Percentiles rank a stretch among this genome's conserved stretches.
These are phyloP conservation scores for Seladonia tumulorum DNA, from an alignment of 2,888 invertebrate genomes.

Conservation along the genomic window DNA sequence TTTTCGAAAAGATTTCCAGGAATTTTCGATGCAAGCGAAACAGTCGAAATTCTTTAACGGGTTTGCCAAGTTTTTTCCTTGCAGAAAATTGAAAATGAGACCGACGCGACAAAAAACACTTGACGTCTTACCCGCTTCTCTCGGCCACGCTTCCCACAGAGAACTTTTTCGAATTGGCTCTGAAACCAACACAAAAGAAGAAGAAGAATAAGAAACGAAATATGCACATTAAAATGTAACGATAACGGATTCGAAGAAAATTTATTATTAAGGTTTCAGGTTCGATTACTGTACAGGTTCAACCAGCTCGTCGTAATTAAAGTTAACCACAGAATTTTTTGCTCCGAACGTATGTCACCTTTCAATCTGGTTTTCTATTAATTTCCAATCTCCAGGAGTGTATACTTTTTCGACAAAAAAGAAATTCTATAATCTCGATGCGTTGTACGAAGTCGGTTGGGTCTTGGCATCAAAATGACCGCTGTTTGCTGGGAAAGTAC, in stretches of 20 bases:
- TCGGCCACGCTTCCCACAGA: not conserved
- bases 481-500: too few species aligned
- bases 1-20: not conserved
- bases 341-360: not conserved
- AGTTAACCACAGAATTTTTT: not conserved
- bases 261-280: slow-evolving; percentile 11
- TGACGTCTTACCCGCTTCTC: slow-evolving; percentile 9
- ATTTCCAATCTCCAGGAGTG: not conserved
- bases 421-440: not conserved
- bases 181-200: not conserved
- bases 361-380: not conserved
- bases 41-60: not conserved
- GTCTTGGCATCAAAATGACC: too few species aligned
- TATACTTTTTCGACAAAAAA: not conserved
- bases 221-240: not conserved
- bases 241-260: not conserved
- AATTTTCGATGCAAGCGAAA: not conserved
- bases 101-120: not conserved
- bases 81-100: not conserved
- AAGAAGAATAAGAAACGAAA: not conserved
- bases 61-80: not conserved
- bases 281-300: not conserved
- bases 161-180: not conserved
- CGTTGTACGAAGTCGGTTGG: not conserved
- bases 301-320: not conserved